Evolutionary conservation across 2,113 vertebrate species (phyloP).

Genomic region (Gila orcuttii): DNA sequence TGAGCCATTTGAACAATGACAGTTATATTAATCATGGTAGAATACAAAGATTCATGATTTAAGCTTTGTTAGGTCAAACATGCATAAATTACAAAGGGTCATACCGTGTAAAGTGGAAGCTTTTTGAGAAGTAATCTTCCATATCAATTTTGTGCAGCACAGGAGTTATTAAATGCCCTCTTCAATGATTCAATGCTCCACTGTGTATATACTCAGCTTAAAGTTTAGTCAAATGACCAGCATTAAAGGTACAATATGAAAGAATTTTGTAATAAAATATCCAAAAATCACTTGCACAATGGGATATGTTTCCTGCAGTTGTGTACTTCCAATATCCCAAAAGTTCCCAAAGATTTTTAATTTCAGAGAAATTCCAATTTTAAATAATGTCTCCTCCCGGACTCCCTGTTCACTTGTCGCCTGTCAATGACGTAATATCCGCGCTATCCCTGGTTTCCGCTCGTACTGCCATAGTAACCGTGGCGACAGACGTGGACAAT

Average conservation of each 20-base stretch:
- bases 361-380: too few relatives aligned
- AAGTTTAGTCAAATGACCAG: neutral
- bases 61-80: constrained; percentile 8
- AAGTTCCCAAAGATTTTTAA: too few relatives aligned
- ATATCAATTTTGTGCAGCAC: neutral
- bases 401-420: too few relatives aligned
- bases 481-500: too few relatives aligned
- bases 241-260: neutral
- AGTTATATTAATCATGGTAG: neutral
- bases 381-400: too few relatives aligned
- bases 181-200: neutral
- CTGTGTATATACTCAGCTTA: neutral
- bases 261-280: too few relatives aligned
- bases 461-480: too few relatives aligned
- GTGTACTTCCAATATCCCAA: too few relatives aligned
- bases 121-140: neutral
- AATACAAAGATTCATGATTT: neutral
- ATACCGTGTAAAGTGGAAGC: neutral
- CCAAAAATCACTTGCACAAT: too few relatives aligned
- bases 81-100: neutral
- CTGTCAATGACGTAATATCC: too few relatives aligned
- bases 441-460: too few relatives aligned
- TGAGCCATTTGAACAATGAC: neutral
- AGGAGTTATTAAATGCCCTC: neutral
- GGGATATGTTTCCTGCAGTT: too few relatives aligned